These are phyloP conservation scores for Hymenochirus boettgeri DNA, from an alignment of 2,113 vertebrate genomes.

Conservation along the genomic window DNA sequence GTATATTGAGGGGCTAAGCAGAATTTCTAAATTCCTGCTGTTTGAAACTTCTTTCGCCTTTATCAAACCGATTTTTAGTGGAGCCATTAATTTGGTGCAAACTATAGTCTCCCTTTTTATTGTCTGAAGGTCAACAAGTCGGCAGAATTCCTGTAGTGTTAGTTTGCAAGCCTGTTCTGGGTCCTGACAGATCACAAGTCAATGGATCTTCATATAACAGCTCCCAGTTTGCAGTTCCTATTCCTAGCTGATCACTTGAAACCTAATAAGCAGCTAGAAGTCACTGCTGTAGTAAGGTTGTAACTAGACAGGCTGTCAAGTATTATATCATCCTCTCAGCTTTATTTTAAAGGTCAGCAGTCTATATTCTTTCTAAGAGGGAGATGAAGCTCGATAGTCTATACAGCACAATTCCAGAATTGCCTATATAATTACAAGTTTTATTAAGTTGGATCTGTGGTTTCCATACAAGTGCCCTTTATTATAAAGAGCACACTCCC, in stretches of 20 bases:
- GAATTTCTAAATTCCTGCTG: too few species aligned
- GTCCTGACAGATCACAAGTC: background rate
- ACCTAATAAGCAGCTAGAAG: constrained; percentile 1
- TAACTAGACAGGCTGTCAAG: constrained; percentile 5
- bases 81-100: too few species aligned
- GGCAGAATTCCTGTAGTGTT: background rate
- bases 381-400: too few species aligned
- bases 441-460: too few species aligned
- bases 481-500: too few species aligned
- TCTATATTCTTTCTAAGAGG: background rate
- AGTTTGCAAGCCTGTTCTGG: background rate
- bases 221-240: constrained; percentile 17
- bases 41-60: too few species aligned
- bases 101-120: too few species aligned
- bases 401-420: too few species aligned
- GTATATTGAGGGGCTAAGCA: too few species aligned
- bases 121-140: background rate
- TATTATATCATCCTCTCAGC: constrained; percentile 12
- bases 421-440: too few species aligned
- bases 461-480: too few species aligned
- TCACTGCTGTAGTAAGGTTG: background rate
- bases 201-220: background rate
- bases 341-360: constrained; percentile 31
- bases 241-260: constrained; percentile 28
- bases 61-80: too few species aligned